phyloP scores from a whole-genome alignment of 30 jellyfish, hydroid and myxozoan genomes.

The Aurelia sp. region DNA sequence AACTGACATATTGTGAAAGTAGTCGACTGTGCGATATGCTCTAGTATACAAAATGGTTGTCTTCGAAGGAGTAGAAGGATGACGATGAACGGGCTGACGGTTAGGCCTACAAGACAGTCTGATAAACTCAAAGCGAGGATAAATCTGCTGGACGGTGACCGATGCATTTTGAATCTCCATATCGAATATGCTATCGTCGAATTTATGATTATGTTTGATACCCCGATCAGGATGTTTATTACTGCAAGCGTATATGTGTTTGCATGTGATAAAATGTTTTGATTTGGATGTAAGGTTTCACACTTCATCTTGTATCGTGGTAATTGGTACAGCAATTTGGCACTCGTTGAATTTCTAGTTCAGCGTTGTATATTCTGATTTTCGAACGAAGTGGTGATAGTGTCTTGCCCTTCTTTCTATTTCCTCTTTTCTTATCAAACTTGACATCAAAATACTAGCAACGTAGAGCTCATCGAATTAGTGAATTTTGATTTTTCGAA shows the following conservation, averaged over 20 bases:
- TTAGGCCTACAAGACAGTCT: slow-evolving; percentile 42
- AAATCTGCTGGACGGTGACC: slow-evolving; percentile 21
- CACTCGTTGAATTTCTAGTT: not conserved
- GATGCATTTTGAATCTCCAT: slow-evolving; percentile 12
- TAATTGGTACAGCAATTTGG: not conserved
- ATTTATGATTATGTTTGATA: slow-evolving; percentile 20
- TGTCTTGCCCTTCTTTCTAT: too few species aligned
- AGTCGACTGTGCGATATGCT: slow-evolving; percentile 30
- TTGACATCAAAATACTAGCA: not conserved
- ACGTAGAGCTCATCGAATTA: too few species aligned
- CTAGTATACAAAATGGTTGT: slow-evolving; percentile 40
- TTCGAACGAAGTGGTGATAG: too few species aligned
- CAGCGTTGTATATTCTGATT: not conserved
- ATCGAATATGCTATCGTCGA: slow-evolving; percentile 21
- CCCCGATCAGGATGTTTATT: slow-evolving; percentile 30
- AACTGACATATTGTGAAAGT: slow-evolving; percentile 51
- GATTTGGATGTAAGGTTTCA: slow-evolving; percentile 60
- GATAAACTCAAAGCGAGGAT: slow-evolving; percentile 21
- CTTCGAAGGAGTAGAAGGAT: slow-evolving; percentile 22
- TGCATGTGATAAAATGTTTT: slow-evolving; percentile 23
- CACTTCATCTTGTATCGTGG: slow-evolving; percentile 34
- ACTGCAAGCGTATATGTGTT: slow-evolving; percentile 35
- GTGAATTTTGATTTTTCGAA: too few species aligned
- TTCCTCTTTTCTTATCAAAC: not conserved
- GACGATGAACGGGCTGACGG: slow-evolving; percentile 33